Percentiles rank a stretch among this genome's conserved stretches.
Evolutionary conservation across 1,140 invertebrate species (phyloP).

Genomic region (Lordiphosa mommai): DNA sequence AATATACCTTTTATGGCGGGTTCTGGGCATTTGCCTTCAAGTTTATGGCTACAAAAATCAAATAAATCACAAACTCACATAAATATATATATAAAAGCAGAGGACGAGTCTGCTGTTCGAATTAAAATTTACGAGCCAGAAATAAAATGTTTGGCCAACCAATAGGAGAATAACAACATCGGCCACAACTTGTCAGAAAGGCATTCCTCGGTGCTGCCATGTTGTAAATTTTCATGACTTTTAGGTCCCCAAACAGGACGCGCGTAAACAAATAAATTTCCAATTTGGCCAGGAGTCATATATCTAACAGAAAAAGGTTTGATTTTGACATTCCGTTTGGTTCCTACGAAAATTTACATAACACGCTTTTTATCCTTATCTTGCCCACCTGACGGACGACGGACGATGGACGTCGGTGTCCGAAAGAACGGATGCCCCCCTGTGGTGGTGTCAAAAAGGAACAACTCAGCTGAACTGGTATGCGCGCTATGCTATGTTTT

Average conservation of each 20-base stretch:
- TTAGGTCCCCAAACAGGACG: conserved; percentile 48
- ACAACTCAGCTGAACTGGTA: conserved; percentile 1
- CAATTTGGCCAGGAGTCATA: conserved; percentile 73
- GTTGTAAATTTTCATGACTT: conserved; percentile 77
- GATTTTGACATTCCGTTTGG: conserved; percentile 45
- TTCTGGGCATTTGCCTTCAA: conserved; percentile 23
- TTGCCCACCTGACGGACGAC: conserved; percentile 49
- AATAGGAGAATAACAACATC: conserved; percentile 46
- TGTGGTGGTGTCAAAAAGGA: conserved; percentile 62
- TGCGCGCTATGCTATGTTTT: conserved; percentile 47
- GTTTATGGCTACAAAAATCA: conserved; percentile 64
- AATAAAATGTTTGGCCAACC: conserved; percentile 49
- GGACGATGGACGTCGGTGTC: not conserved
- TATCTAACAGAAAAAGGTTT: conserved; percentile 58
- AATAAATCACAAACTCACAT: conserved; percentile 72
- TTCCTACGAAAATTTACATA: conserved; percentile 73
- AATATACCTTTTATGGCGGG: conserved; percentile 49
- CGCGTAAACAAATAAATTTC: conserved; percentile 77
- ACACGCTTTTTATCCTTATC: conserved; percentile 70
- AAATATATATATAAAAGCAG: conserved; percentile 42
- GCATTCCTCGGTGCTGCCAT: conserved; percentile 40
- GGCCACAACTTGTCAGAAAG: conserved; percentile 43
- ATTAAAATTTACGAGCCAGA: conserved; percentile 69
- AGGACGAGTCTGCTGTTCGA: conserved; percentile 42
- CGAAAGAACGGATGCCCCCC: conserved; percentile 18